These are phyloP conservation scores for Adelognathus sp. DNA, from an alignment of 2,888 invertebrate genomes.

Conservation along the genomic window DNA sequence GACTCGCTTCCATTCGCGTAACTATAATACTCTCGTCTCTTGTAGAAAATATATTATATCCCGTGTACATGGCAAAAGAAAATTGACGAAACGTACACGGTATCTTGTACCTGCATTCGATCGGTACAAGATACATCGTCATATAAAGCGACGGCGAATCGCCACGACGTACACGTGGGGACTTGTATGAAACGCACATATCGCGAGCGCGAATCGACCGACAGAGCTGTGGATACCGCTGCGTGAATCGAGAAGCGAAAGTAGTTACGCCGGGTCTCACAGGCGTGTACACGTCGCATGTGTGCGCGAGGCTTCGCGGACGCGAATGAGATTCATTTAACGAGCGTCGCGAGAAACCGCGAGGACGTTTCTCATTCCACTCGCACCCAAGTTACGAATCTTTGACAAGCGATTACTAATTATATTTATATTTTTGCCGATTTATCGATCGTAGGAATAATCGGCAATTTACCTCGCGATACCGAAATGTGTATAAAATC, in stretches of 20 bases:
- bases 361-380: conserved; percentile 12
- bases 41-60: conserved; percentile 21
- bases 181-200: conserved; percentile 23
- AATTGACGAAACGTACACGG: conserved; percentile 26
- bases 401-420: not conserved
- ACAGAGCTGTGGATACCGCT: conserved; percentile 21
- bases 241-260: conserved; percentile 34
- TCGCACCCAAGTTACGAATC: not conserved
- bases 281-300: not conserved
- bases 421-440: not conserved
- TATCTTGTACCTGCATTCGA: conserved; percentile 33
- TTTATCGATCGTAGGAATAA: not conserved
- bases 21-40: conserved; percentile 36
- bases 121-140: conserved; percentile 35
- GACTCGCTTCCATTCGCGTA: conserved; percentile 50
- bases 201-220: conserved; percentile 23
- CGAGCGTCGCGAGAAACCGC: not conserved
- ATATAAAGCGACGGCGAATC: conserved; percentile 34
- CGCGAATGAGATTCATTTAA: conserved; percentile 28
- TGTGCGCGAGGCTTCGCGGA: not conserved
- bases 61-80: not conserved
- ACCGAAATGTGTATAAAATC: no score
- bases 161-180: not conserved
- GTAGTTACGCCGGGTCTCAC: conserved; percentile 10
- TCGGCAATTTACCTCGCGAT: no score